Conservation (phyloP, 2,113 vertebrate species). For the Pterocles gutturalis region DNA sequence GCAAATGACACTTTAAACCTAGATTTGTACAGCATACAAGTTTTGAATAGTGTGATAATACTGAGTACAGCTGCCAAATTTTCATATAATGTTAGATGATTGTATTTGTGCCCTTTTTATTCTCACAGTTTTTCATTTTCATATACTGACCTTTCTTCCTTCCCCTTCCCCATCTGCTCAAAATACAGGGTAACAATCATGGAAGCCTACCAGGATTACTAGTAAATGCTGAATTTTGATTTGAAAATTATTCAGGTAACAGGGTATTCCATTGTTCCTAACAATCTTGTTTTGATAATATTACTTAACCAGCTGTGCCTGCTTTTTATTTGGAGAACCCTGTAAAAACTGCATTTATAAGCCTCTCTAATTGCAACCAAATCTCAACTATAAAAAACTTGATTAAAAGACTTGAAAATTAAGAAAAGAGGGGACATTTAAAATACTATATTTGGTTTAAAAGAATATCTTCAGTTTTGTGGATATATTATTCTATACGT, state of each 20-base stretch:
- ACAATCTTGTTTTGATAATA: slow-evolving; percentile 62
- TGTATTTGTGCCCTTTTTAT: slow-evolving; percentile 68
- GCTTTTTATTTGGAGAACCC: slow-evolving; percentile 70
- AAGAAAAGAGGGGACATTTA: background rate
- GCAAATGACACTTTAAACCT: slow-evolving; percentile 72
- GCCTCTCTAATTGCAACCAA: slow-evolving; percentile 56
- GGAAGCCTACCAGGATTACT: slow-evolving; percentile 25
- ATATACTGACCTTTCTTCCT: background rate
- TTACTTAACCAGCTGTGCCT: slow-evolving; percentile 77
- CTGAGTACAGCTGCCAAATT: slow-evolving; percentile 69
- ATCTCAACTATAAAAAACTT: slow-evolving; percentile 30
- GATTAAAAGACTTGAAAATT: slow-evolving; percentile 36
- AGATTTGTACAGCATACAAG: slow-evolving; percentile 59
- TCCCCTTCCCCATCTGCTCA: background rate
- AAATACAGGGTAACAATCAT: slow-evolving; percentile 72
- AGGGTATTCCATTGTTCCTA: slow-evolving; percentile 76
- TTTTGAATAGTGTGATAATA: slow-evolving; percentile 62
- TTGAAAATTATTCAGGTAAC: slow-evolving; percentile 69
- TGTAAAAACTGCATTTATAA: slow-evolving; percentile 56
- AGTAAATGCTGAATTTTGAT: slow-evolving; percentile 59
- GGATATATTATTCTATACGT: slow-evolving; percentile 28
- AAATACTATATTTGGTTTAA: slow-evolving; percentile 36
- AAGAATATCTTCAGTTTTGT: slow-evolving; percentile 44
- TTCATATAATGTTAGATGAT: slow-evolving; percentile 56
- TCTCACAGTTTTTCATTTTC: slow-evolving; percentile 40